phyloP scores from a whole-genome alignment of 2,888 invertebrate species.

The Siphlonurus alternatus region DNA sequence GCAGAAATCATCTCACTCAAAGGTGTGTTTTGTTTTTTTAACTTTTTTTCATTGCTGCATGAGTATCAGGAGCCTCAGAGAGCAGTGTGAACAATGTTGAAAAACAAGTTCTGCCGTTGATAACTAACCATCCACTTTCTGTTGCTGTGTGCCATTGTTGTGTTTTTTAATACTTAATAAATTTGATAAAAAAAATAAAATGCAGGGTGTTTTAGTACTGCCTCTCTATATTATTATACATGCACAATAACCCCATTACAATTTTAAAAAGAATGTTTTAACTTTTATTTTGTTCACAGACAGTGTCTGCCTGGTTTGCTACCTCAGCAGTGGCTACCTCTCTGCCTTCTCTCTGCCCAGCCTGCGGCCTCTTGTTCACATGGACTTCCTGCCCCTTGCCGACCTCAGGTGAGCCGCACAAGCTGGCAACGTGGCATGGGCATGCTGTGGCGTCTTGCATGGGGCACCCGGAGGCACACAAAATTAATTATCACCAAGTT shows the following conservation, averaged over 20 bases:
- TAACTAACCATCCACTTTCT: no score
- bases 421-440: background rate
- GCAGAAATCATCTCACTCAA: constrained; percentile 83
- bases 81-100: no score
- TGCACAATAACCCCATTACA: no score
- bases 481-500: no score
- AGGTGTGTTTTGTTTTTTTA: constrained; percentile 37
- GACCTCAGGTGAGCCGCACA: constrained; percentile 64
- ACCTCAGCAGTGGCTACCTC: constrained; percentile 87
- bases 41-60: constrained; percentile 21
- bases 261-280: no score
- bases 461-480: no score
- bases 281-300: constrained; percentile 39
- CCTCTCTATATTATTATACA: no score
- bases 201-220: background rate
- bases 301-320: constrained; percentile 86
- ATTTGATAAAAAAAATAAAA: background rate
- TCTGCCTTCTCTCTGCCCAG: constrained; percentile 91
- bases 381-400: constrained; percentile 84
- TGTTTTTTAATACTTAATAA: background rate
- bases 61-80: constrained; percentile 21
- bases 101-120: no score
- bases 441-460: background rate
- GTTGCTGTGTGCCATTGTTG: background rate
- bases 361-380: constrained; percentile 77